Base-by-base conservation (phyloP, 2,888 invertebrate genomes). In the Dynastes tityus region DNA sequence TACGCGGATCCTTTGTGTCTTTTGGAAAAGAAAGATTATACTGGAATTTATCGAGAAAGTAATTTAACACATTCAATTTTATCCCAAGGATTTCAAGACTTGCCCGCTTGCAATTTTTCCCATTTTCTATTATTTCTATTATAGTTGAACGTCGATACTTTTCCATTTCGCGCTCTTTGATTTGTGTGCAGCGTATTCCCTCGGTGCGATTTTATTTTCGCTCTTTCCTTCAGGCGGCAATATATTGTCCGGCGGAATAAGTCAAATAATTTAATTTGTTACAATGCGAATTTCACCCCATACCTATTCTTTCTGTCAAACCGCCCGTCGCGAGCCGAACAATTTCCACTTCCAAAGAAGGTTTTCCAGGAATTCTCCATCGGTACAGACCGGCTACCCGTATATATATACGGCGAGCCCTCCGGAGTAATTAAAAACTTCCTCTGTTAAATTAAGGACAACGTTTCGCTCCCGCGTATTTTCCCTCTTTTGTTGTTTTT, bases 351-450 rank as follows among this genome's bases (percentile, higher is more conserved):
- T 67, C 49, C 16, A 67, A 67, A 67, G 67, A 22, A 67, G 49
- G 67, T 49, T 67, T 49, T 22, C 22, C 45, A 9, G 67, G 45
- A 45, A 67, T 67, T 45, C 27, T 67, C 67, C 67, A 27, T 67
- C 67, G 16, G 16, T 32, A 27, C 65, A 5, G 67, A 32, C 64
- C 64, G 67, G 22, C 49, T 27, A 45, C 67, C 67, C 67, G 67
- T 67, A 22, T 67, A 49, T 49, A 67, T 67, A 67, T 37, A 64
- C 32, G 37, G 22, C 67, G 45, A 32, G 49, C 40, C 40, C 64
- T 40, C 64, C 64, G 67, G 67, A 67, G 67, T 67, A 67, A 67
- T 67, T 67, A 67, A 67, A 67, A 67, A 67, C 67, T 67, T 67
- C 67, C 67, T 67, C 67, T 67, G 67, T 67, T 67, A 67, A 67